Evolutionary conservation across 2,113 vertebrate genomes (phyloP).

Genomic region (Cynocephalus volans): DNA sequence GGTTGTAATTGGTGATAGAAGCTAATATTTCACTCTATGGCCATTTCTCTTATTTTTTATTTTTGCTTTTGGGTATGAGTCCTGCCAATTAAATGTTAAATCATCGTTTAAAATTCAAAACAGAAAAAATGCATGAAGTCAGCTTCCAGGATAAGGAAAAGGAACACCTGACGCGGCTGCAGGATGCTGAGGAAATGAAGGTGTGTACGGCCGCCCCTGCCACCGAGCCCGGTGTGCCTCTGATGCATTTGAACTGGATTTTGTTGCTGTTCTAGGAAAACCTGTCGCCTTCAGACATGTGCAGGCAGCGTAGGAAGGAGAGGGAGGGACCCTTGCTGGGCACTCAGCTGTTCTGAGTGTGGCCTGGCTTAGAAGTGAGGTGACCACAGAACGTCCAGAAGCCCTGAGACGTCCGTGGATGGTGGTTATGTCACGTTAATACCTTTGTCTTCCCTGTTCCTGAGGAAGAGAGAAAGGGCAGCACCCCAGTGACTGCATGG

Average conservation of each 20-base stretch:
- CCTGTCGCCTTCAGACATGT: neutral
- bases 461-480: neutral
- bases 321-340: accelerated
- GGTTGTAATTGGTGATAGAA: neutral
- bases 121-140: constrained; percentile 95
- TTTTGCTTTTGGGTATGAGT: constrained; percentile 15
- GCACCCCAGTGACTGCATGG: accelerated
- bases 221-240: accelerated
- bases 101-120: constrained; percentile 71
- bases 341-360: neutral
- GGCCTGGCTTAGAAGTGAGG: neutral
- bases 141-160: constrained; percentile 95
- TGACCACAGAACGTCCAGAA: neutral
- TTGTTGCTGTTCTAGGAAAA: neutral
- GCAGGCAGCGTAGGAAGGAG: neutral
- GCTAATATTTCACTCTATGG: neutral
- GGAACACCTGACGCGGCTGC: constrained; percentile 93
- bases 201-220: constrained; percentile 73
- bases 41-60: neutral
- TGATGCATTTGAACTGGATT: accelerated
- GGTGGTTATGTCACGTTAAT: accelerated
- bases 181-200: constrained; percentile 96
- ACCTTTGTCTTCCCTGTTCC: accelerated
- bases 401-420: neutral
- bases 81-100: constrained; percentile 37